Evolutionary conservation across 1,140 invertebrate genomes (phyloP).

Genomic region (Anastatus disparis): DNA sequence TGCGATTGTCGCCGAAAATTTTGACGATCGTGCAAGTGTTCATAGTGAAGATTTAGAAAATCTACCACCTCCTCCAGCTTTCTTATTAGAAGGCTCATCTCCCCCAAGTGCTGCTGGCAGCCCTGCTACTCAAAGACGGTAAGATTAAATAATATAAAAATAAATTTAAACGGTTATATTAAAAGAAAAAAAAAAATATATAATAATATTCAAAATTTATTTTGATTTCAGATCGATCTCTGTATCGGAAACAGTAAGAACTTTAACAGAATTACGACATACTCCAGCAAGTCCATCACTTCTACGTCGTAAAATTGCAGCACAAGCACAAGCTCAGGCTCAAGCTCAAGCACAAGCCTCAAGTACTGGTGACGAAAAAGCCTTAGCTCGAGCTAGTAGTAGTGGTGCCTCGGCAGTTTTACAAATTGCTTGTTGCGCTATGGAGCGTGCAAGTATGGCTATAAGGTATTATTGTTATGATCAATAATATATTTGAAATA

Average conservation of each 20-base stretch:
- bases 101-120: slow-evolving; percentile 53
- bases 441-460: slow-evolving; percentile 48
- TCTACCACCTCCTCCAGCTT: slow-evolving; percentile 86
- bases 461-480: slow-evolving; percentile 14
- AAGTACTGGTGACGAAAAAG: slow-evolving; percentile 30
- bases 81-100: slow-evolving; percentile 75
- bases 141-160: not conserved
- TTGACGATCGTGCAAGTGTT: slow-evolving; percentile 49
- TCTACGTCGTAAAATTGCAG: slow-evolving; percentile 72
- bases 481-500: not conserved
- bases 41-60: slow-evolving; percentile 70
- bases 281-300: slow-evolving; percentile 86
- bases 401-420: slow-evolving; percentile 40
- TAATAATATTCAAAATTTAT: too few relatives aligned
- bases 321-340: slow-evolving; percentile 47
- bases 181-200: not conserved
- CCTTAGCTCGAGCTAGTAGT: slow-evolving; percentile 7
- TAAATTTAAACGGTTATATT: not conserved
- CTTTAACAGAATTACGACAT: slow-evolving; percentile 84
- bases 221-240: slow-evolving; percentile 58
- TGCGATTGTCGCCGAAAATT: slow-evolving; percentile 71
- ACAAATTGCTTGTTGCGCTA: slow-evolving; percentile 53
- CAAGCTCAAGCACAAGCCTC: slow-evolving; percentile 32
- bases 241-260: slow-evolving; percentile 89
- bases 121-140: slow-evolving; percentile 57